phyloP scores from a whole-genome alignment of 2,797 vertebrate species.

The Acomys russatus region DNA sequence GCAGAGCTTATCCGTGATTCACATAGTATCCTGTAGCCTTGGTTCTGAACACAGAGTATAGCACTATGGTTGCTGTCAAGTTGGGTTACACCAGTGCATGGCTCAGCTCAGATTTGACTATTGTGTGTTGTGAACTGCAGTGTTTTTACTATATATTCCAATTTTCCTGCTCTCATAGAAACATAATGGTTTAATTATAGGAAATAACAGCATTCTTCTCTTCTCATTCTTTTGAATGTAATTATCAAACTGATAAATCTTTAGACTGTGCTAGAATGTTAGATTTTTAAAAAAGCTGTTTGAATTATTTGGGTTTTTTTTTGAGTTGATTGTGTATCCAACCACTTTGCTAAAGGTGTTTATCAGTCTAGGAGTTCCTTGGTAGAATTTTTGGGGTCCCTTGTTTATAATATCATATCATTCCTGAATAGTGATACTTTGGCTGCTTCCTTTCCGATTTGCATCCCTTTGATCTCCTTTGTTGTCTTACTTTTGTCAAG shows the following conservation, averaged over 20 bases:
- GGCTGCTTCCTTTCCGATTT: too few species aligned
- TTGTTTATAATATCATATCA: too few species aligned
- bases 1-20: not conserved
- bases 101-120: not conserved
- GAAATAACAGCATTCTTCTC: not conserved
- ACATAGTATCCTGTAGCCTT: not conserved
- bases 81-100: too few species aligned
- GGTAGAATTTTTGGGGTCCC: too few species aligned
- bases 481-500: too few species aligned
- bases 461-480: too few species aligned
- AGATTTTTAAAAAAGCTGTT: not conserved
- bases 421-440: too few species aligned
- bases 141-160: not conserved
- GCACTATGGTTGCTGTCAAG: not conserved
- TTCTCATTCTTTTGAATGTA: not conserved
- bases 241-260: not conserved
- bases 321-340: too few species aligned
- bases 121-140: not conserved
- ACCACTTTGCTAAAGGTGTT: too few species aligned
- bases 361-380: too few species aligned
- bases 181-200: not conserved
- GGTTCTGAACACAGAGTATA: not conserved
- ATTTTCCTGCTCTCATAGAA: not conserved
- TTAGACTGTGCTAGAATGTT: not conserved
- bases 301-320: not conserved